Base-by-base conservation (phyloP, 2,797 vertebrate species). In the Xiphophorus birchmanni region DNA sequence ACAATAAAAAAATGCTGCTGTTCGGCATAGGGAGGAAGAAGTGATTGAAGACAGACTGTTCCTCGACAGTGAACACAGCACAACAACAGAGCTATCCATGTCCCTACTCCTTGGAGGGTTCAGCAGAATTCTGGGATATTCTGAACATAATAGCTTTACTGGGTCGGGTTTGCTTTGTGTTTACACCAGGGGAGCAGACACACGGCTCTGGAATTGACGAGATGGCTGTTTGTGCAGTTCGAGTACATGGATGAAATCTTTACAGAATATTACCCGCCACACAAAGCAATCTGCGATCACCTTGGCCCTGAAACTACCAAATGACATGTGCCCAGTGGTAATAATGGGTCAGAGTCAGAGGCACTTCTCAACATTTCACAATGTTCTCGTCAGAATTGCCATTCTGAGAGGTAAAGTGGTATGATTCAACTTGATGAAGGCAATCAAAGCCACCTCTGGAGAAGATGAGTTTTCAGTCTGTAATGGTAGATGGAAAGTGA, bases 1-100 rank as follows among this genome's bases (percentile, higher is more conserved):
- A 71, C 54, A 58, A 79, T 82, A 17, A 78, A 75, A 86, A 58
- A 23, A 73, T 77, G 2, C 6, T 90, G 89, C 90, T 86, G 88
- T 88, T 87, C 82, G 81, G 80, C 79, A 73, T 80, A 73, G 76
- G 13, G 58, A 86, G 52, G 6, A 32, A 77, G 74, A 73, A 73
- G 13, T 17, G 48, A 60, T 60, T 79, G 69, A 73, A 69, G 65
- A 83, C 48, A 65, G 23, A 52, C 73, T 71, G 69, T 77, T 88
- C 52, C 74, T 89, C 74, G 85, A 88, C 78, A 84, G 81, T 77
- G 73, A 80, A 77, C 63, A 44, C 65, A 48, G 44, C 63, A 56
- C 50, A 79, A 48, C 54, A 73, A 72, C 50, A 54, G 26, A 77
- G 52, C 23, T 63, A n/a, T 79, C 54, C 52, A 45, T 1, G 26